Conservation (phyloP, 1,140 invertebrate genomes). For the Heliconius hewitsoni region DNA sequence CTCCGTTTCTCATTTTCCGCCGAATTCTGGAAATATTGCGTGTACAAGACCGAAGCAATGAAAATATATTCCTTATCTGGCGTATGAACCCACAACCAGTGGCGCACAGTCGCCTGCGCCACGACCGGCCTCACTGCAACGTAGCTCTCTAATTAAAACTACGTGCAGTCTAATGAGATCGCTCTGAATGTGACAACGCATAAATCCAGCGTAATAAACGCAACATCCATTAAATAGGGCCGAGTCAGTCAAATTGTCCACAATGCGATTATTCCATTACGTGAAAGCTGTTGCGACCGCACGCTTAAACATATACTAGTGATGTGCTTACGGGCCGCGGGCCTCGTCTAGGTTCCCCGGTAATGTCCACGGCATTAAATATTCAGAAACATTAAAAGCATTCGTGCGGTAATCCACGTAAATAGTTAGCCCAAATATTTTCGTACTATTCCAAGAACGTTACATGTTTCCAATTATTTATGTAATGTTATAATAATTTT, state of each 20-base stretch:
- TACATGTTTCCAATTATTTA: constrained; percentile 11
- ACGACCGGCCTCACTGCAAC: not conserved
- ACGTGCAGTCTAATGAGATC: constrained; percentile 69
- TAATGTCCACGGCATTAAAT: constrained; percentile 43
- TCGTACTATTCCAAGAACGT: constrained; percentile 8
- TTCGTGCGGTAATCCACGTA: constrained; percentile 34
- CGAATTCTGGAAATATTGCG: no score
- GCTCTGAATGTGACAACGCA: constrained; percentile 70
- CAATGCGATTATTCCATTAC: constrained; percentile 77
- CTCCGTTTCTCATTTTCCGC: no score
- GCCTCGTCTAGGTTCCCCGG: constrained; percentile 25
- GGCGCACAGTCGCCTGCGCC: no score
- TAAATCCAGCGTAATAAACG: constrained; percentile 76
- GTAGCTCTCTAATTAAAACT: constrained; percentile 65
- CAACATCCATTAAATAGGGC: constrained; percentile 70
- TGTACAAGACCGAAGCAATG: no score
- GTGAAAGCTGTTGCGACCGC: constrained; percentile 47
- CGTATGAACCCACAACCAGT: no score
- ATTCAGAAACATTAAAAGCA: constrained; percentile 41
- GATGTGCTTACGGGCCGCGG: constrained; percentile 35
- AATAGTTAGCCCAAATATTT: constrained; percentile 15
- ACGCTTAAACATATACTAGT: constrained; percentile 36
- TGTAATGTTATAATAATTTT: not conserved
- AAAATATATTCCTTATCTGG: no score
- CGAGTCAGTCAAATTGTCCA: constrained; percentile 72